Evolutionary conservation across 2,888 invertebrate species (phyloP).

Genomic region (Clusia tigrina): DNA sequence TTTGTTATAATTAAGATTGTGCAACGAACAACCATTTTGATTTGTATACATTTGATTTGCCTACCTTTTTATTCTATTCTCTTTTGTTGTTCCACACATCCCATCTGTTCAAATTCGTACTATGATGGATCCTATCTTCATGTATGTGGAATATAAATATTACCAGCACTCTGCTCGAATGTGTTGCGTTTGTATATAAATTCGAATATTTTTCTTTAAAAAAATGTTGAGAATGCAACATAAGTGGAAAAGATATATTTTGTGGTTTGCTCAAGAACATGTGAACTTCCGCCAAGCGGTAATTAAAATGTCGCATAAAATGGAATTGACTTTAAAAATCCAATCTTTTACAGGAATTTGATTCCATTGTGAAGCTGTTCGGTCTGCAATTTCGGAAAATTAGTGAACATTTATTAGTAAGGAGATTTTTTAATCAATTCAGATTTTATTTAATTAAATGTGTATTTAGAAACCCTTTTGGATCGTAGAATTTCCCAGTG

Average conservation of each 20-base stretch:
- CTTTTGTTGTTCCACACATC: too few relatives aligned
- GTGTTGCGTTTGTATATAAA: too few relatives aligned
- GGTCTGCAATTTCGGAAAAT: conserved; percentile 65
- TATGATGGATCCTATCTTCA: too few relatives aligned
- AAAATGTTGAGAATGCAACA: conserved; percentile 57
- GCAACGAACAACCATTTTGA: too few relatives aligned
- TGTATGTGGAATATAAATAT: too few relatives aligned
- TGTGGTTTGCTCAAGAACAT: conserved; percentile 93
- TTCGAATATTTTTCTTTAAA: too few relatives aligned
- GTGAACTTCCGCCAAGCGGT: conserved; percentile 82
- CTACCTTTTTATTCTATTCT: too few relatives aligned
- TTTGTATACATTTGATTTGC: too few relatives aligned
- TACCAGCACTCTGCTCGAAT: too few relatives aligned
- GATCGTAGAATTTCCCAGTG: conserved; percentile 79
- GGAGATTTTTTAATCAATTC: neutral
- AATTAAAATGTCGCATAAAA: conserved; percentile 21
- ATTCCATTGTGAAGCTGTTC: conserved; percentile 74
- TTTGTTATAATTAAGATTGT: too few relatives aligned
- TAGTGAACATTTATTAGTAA: conserved; percentile 47
- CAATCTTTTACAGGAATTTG: conserved; percentile 84
- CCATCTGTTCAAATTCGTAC: too few relatives aligned
- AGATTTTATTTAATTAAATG: too few relatives aligned
- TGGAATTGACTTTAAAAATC: conserved; percentile 16
- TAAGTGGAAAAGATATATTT: conserved; percentile 74
- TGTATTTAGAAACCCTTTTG: conserved; percentile 82